Evolutionary conservation across 92 coral and sea anemone genomes (phyloP).

Genomic region (Porites cylindrica): DNA sequence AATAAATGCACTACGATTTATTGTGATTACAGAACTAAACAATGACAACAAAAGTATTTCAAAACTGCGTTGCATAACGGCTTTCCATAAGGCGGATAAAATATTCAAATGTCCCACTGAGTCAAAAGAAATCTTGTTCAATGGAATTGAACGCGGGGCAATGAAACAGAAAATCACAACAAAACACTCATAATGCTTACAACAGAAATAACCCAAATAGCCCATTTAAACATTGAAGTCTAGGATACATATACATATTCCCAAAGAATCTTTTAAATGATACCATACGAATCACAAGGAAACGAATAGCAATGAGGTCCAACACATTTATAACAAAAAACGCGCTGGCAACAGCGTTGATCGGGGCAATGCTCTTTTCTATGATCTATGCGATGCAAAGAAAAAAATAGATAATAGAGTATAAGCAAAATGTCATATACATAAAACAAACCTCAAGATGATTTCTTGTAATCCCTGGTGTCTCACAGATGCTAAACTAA

Average conservation of each 20-base stretch:
- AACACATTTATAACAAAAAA: neutral
- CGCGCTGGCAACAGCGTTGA: neutral
- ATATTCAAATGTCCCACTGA: slow-evolving; percentile 78
- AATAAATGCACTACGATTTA: neutral
- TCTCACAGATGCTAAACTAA: slow-evolving; percentile 76
- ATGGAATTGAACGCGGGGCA: slow-evolving; percentile 30
- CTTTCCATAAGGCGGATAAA: slow-evolving; percentile 44
- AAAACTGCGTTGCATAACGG: slow-evolving; percentile 9
- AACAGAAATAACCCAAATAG: slow-evolving; percentile 11
- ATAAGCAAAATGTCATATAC: slow-evolving; percentile 38
- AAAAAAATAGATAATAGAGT: slow-evolving; percentile 7
- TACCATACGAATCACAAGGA: neutral
- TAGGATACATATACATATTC: neutral
- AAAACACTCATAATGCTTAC: neutral
- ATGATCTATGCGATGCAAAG: neutral
- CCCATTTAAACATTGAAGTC: neutral
- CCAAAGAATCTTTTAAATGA: slow-evolving; percentile 6
- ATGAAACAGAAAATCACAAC: slow-evolving; percentile 51
- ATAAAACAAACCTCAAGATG: slow-evolving; percentile 72
- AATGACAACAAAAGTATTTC: neutral
- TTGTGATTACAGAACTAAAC: neutral
- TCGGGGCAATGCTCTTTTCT: slow-evolving; percentile 36
- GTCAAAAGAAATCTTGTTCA: slow-evolving; percentile 55
- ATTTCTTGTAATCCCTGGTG: slow-evolving; percentile 75
- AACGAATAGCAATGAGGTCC: slow-evolving; percentile 32